Evolutionary conservation across 2,888 invertebrate genomes (phyloP).

Genomic region (Andrena haemorrhoa): DNA sequence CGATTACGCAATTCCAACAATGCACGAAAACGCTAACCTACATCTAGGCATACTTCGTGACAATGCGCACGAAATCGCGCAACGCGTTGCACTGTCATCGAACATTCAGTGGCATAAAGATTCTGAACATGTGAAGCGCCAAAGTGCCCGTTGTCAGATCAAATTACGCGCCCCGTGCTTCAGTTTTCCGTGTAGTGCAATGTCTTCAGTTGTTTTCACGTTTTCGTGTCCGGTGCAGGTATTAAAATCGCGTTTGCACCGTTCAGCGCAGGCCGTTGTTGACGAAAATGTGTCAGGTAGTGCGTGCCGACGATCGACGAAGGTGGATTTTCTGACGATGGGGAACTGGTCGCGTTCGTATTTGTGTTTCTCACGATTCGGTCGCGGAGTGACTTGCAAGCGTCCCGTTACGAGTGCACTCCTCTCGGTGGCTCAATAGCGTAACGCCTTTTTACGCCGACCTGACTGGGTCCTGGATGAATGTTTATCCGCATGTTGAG

Average conservation of each 20-base stretch:
- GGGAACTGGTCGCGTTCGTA: constrained; percentile 63
- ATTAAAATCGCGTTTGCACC: neutral
- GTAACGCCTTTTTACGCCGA: constrained; percentile 65
- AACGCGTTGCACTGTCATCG: neutral
- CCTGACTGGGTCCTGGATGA: constrained; percentile 54
- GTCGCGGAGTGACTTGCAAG: constrained; percentile 83
- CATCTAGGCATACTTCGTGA: neutral
- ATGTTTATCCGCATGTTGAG: constrained; percentile 70
- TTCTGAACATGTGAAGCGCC: neutral
- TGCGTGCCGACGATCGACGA: neutral
- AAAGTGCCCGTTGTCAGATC: neutral
- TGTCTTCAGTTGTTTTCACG: neutral
- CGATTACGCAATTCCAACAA: neutral
- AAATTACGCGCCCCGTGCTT: neutral
- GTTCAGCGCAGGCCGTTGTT: neutral
- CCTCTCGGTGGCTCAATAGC: constrained; percentile 71
- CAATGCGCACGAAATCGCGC: neutral
- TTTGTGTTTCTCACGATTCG: constrained; percentile 84
- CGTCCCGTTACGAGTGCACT: constrained; percentile 76
- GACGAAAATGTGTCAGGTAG: neutral
- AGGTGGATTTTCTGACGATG: constrained; percentile 22
- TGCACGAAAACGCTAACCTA: neutral
- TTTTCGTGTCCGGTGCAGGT: neutral
- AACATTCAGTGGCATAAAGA: neutral
- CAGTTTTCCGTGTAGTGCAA: too few relatives aligned